Evolutionary conservation across 92 coral and sea anemone species (phyloP).

Genomic region (Pocillopora grandis): DNA sequence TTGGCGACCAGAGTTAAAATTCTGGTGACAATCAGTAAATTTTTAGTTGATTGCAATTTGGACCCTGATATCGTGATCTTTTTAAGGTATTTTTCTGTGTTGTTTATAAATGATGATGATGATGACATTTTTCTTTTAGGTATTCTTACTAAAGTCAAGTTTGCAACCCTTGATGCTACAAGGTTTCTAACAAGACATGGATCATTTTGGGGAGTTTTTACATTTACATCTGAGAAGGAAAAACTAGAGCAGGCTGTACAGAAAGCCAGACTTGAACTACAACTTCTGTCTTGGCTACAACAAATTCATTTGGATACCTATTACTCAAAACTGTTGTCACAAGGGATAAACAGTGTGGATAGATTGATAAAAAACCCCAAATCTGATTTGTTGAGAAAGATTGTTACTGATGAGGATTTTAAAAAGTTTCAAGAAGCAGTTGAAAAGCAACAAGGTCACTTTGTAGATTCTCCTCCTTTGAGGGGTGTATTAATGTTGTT

Average conservation of each 20-base stretch:
- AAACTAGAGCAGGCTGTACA: slow-evolving; percentile 23
- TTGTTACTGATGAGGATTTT: slow-evolving; percentile 2
- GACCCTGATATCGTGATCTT: no score
- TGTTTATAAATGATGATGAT: no score
- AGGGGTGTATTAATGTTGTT: background rate
- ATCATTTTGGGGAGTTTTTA: no score
- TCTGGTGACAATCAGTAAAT: no score
- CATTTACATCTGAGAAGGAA: no score
- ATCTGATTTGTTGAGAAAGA: background rate
- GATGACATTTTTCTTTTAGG: no score
- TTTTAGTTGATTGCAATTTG: no score
- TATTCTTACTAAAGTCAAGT: slow-evolving; percentile 21
- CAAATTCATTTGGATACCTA: slow-evolving; percentile 13
- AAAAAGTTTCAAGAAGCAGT: slow-evolving; percentile 8
- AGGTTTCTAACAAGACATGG: no score
- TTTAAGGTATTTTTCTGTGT: no score
- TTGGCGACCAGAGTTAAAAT: no score
- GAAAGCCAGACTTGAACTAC: slow-evolving; percentile 27
- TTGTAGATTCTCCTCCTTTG: slow-evolving; percentile 1
- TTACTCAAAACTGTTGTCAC: slow-evolving; percentile 17
- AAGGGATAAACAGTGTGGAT: slow-evolving; percentile 32
- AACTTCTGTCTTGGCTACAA: slow-evolving; percentile 24
- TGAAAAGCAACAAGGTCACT: background rate
- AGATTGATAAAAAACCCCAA: background rate
- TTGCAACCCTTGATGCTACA: slow-evolving; percentile 70